Conservation (phyloP, 2,888 invertebrate species). For the Scaptodrosophila latifasciaeformis region DNA sequence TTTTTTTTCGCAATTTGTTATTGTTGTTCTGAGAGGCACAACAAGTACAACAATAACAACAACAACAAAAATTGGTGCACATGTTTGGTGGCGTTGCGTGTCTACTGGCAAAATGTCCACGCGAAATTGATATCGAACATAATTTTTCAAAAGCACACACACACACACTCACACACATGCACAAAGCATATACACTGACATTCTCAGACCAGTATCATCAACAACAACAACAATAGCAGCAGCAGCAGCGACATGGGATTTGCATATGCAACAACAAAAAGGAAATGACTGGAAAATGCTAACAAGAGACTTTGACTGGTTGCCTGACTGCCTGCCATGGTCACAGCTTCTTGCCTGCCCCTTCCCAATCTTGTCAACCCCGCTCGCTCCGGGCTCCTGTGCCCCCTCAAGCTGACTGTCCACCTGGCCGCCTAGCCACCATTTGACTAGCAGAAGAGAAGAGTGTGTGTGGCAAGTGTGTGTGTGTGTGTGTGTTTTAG, state of each 20-base stretch:
- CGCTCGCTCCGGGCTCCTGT: no score
- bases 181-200: not conserved
- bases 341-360: no score
- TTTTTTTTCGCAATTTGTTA: not conserved
- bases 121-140: conserved; percentile 68
- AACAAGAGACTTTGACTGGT: conserved; percentile 40
- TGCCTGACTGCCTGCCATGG: conserved; percentile 5
- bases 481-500: conserved; percentile 11
- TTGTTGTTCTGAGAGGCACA: not conserved
- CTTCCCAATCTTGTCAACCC: no score
- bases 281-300: conserved; percentile 63
- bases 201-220: no score
- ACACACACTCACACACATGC: conserved; percentile 25
- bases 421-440: conserved; percentile 8
- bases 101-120: conserved; percentile 66
- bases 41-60: not conserved
- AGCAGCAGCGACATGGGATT: no score
- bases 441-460: no score
- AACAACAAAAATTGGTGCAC: conserved; percentile 50
- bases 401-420: not conserved
- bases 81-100: conserved; percentile 69
- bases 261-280: conserved; percentile 37
- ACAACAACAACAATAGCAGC: no score
- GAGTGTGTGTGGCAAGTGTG: no score
- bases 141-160: conserved; percentile 49